Percentiles rank a stretch among this genome's conserved stretches.
Conservation (phyloP, 1,140 invertebrate species). For the Zaprionus tsacasi region DNA sequence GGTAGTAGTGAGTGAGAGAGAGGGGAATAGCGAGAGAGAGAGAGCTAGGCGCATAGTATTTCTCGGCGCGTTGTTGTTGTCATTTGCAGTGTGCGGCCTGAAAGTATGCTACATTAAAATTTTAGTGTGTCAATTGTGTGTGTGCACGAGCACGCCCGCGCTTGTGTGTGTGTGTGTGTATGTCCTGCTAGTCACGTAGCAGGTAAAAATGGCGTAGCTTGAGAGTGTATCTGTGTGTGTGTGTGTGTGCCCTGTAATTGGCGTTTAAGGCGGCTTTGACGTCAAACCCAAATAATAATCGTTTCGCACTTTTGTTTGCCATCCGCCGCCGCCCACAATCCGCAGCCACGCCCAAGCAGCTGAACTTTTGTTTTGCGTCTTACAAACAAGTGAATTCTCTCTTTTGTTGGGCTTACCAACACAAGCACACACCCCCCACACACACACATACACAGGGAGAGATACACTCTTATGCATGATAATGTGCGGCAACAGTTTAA, state of each 20-base stretch:
- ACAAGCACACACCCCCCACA: background rate
- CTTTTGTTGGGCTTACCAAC: slow-evolving; percentile 8
- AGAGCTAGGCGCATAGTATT: background rate
- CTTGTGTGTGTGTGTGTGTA: slow-evolving; percentile 33
- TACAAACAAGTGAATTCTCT: background rate
- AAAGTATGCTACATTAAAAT: slow-evolving; percentile 82
- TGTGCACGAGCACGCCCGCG: slow-evolving; percentile 29
- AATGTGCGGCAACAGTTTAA: slow-evolving; percentile 22
- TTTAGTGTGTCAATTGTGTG: slow-evolving; percentile 79
- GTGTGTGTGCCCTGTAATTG: slow-evolving; percentile 66
- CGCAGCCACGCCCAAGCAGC: background rate
- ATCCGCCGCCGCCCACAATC: slow-evolving; percentile 9
- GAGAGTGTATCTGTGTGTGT: slow-evolving; percentile 17
- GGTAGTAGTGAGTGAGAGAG: background rate
- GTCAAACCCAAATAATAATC: slow-evolving; percentile 81
- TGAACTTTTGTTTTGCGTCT: slow-evolving; percentile 38
- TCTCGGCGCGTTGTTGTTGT: slow-evolving; percentile 58
- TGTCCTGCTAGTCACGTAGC: slow-evolving; percentile 50
- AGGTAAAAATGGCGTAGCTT: slow-evolving; percentile 36
- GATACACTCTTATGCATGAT: background rate
- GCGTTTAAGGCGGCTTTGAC: slow-evolving; percentile 80
- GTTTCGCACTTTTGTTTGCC: slow-evolving; percentile 72
- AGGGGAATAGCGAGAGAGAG: background rate
- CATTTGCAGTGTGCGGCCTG: slow-evolving; percentile 68
- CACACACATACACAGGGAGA: background rate